These are phyloP conservation scores for Sakesphorus luctuosus DNA, from an alignment of 2,113 vertebrate species.

Conservation along the genomic window DNA sequence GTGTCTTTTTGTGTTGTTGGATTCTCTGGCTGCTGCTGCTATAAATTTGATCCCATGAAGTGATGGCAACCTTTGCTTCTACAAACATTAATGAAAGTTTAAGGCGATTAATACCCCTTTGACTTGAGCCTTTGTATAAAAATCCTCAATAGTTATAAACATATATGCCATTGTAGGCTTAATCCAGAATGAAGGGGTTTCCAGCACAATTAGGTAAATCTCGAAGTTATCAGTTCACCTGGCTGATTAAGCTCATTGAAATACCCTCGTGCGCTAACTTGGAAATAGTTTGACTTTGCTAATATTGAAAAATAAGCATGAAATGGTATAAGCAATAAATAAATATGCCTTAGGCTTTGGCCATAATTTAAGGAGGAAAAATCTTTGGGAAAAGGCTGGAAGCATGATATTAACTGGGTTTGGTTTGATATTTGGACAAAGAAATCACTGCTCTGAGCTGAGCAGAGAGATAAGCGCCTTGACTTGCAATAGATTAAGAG, in stretches of 20 bases:
- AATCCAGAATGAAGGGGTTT: constrained; percentile 42
- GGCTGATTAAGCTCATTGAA: constrained; percentile 62
- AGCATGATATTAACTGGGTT: constrained; percentile 70
- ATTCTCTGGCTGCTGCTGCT: background rate
- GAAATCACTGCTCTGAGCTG: constrained; percentile 77
- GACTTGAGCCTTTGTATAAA: background rate
- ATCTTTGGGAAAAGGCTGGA: constrained; percentile 53
- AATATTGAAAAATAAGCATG: constrained; percentile 71
- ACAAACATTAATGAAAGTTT: background rate
- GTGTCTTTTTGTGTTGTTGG: background rate
- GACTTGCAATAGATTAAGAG: constrained; percentile 81
- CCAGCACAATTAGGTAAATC: constrained; percentile 25
- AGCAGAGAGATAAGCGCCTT: constrained; percentile 80
- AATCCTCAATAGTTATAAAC: background rate
- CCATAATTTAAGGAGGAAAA: constrained; percentile 50
- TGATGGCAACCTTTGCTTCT: background rate
- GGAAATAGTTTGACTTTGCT: constrained; percentile 71
- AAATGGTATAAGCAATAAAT: constrained; percentile 67
- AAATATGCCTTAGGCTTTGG: constrained; percentile 60
- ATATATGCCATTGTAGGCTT: background rate
- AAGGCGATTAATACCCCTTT: background rate
- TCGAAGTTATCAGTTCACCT: constrained; percentile 62
- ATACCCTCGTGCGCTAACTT: constrained; percentile 55
- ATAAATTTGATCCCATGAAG: background rate
- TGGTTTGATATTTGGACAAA: constrained; percentile 81